These are phyloP conservation scores for Seira ritae DNA, from an alignment of 2,888 invertebrate species.

Conservation along the genomic window DNA sequence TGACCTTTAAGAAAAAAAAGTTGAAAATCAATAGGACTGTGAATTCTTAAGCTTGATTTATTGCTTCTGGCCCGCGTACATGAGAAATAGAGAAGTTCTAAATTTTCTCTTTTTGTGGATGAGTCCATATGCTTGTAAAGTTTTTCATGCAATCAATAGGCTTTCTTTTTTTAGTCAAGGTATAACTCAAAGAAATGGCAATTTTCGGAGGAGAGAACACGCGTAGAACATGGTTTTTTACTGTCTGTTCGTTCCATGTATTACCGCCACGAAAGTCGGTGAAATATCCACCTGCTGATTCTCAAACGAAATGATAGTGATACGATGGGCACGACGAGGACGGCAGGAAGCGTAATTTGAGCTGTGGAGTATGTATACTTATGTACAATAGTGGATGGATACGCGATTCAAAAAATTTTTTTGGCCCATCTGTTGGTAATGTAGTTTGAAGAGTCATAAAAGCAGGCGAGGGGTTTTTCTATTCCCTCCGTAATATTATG, in stretches of 20 bases:
- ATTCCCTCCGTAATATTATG: background rate
- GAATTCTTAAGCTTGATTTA: slow-evolving; percentile 11
- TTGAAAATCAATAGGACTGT: background rate
- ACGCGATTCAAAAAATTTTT: background rate
- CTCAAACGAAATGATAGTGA: background rate
- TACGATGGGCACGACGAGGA: too few species aligned
- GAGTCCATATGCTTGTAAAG: background rate
- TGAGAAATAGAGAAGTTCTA: background rate
- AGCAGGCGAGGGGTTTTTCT: background rate
- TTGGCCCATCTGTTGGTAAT: slow-evolving; percentile 4
- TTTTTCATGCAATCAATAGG: too few species aligned
- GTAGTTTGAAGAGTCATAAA: slow-evolving; percentile 11
- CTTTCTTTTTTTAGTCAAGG: too few species aligned
- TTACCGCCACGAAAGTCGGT: background rate
- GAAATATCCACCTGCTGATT: slow-evolving; percentile 11
- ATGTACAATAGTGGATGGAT: background rate
- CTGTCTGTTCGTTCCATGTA: too few species aligned
- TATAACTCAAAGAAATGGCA: background rate
- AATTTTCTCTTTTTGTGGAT: background rate
- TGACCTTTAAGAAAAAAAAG: background rate
- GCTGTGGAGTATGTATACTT: background rate
- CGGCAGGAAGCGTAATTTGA: background rate
- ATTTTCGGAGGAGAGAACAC: background rate
- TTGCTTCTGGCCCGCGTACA: background rate
- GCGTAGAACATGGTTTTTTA: background rate